A percentile compares a stretch with the other conserved stretches of the same genome.
Evolutionary conservation across 2,113 vertebrate genomes (phyloP).

Genomic region (Azemiops feae): DNA sequence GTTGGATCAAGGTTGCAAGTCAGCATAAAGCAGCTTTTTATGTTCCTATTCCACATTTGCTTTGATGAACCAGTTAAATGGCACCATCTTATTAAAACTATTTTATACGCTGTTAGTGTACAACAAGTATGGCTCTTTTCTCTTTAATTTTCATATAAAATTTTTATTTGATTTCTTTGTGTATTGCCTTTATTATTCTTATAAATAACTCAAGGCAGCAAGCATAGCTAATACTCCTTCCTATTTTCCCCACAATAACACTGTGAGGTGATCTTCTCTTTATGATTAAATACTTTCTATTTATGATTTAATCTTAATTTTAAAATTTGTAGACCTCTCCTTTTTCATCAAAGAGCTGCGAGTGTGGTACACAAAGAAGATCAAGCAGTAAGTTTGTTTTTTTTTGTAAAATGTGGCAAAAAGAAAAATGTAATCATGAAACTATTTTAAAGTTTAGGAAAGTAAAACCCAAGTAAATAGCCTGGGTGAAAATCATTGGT

Average conservation of each 20-base stretch:
- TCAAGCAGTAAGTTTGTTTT: neutral
- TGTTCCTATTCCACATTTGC: neutral
- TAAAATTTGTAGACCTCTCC: neutral
- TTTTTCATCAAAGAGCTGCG: neutral
- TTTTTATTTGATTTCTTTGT: neutral
- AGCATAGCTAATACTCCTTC: neutral
- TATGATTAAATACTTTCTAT: neutral
- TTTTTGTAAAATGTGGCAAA: neutral
- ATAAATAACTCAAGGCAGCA: neutral
- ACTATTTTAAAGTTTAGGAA: neutral
- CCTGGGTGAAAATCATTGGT: neutral
- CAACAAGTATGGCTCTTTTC: neutral
- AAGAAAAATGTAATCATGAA: neutral
- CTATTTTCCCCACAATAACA: neutral
- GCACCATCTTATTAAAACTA: neutral
- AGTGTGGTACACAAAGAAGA: neutral
- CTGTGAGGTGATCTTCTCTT: neutral
- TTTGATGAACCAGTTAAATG: neutral
- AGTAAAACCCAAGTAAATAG: neutral
- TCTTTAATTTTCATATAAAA: neutral
- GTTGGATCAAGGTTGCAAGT: neutral
- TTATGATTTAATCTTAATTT: neutral
- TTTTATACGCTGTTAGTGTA: neutral
- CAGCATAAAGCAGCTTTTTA: neutral
- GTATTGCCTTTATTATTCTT: neutral